A percentile compares a stretch with the other conserved stretches of the same genome.
phyloP scores from a whole-genome alignment of 2,797 vertebrate species.

The Miichthys miiuy region DNA sequence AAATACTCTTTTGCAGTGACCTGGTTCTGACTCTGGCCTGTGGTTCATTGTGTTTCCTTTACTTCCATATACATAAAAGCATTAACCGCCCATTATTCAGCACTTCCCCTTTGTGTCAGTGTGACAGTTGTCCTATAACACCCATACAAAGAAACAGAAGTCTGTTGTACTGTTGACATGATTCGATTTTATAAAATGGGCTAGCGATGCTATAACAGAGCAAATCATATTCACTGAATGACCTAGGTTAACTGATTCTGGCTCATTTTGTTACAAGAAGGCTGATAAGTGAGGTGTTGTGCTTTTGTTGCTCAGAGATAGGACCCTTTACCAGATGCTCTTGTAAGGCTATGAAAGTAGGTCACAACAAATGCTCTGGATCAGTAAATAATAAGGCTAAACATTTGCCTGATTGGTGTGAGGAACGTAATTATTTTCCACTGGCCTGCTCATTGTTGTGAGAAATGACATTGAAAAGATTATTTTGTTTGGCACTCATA shows the following conservation, averaged over 20 bases:
- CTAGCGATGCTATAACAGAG: not conserved
- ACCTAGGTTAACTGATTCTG: not conserved
- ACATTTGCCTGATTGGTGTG: not conserved
- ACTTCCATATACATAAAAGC: not conserved
- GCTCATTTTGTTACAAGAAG: not conserved
- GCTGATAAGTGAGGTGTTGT: not conserved
- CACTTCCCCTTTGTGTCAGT: not conserved
- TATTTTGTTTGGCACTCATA: not conserved
- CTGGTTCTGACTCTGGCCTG: too few relatives aligned
- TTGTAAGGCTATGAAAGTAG: not conserved
- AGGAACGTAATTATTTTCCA: constrained; percentile 22
- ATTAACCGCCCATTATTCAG: not conserved
- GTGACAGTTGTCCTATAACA: not conserved
- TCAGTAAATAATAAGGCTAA: not conserved
- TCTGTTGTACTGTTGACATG: not conserved
- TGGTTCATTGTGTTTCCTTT: too few relatives aligned
- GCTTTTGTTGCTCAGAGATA: not conserved
- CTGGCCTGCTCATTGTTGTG: constrained; percentile 27
- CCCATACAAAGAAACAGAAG: not conserved
- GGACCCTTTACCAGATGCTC: not conserved
- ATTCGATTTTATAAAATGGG: not conserved
- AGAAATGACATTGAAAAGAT: constrained; percentile 15
- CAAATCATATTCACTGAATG: not conserved
- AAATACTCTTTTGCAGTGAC: too few relatives aligned
- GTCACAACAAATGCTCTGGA: constrained; percentile 3